Conservation (phyloP, 2,888 invertebrate species). For the Epirrhoe tristata region DNA sequence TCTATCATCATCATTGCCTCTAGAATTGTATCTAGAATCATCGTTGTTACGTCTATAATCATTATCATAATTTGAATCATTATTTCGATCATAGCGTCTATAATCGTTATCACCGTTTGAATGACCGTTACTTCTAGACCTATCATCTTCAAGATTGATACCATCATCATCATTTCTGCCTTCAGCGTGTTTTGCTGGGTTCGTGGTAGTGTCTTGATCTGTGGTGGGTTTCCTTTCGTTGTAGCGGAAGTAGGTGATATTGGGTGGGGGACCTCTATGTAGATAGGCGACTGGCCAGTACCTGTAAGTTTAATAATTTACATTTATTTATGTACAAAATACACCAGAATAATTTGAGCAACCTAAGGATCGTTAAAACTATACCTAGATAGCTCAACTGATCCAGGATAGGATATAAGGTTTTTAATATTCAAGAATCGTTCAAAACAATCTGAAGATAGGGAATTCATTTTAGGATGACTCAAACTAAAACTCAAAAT, state of each 20-base stretch:
- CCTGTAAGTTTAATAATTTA: slow-evolving; percentile 50
- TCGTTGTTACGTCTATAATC: slow-evolving; percentile 5
- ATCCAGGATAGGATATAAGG: no score
- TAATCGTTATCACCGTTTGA: slow-evolving; percentile 13
- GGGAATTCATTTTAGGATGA: no score
- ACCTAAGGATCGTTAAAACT: no score
- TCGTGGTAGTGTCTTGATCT: slow-evolving; percentile 34
- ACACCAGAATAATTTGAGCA: no score
- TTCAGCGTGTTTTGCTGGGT: slow-evolving; percentile 39
- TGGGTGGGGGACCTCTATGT: slow-evolving; percentile 92
- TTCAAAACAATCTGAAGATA: no score
- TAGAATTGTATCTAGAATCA: slow-evolving; percentile 2
- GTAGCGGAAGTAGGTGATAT: slow-evolving; percentile 85
- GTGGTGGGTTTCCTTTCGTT: slow-evolving; percentile 63
- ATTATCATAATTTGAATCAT: neutral
- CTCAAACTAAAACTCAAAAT: no score
- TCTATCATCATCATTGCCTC: neutral
- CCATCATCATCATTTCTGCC: slow-evolving; percentile 9
- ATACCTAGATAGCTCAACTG: no score
- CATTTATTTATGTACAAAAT: neutral
- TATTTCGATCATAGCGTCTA: neutral
- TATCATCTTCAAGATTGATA: slow-evolving; percentile 7
- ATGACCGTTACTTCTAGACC: slow-evolving; percentile 13
- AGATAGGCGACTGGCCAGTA: slow-evolving; percentile 94
- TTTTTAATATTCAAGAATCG: no score